Percentiles rank a stretch among this genome's conserved stretches.
phyloP scores from a whole-genome alignment of 2,797 vertebrate species.

The Serranus cabrilla region DNA sequence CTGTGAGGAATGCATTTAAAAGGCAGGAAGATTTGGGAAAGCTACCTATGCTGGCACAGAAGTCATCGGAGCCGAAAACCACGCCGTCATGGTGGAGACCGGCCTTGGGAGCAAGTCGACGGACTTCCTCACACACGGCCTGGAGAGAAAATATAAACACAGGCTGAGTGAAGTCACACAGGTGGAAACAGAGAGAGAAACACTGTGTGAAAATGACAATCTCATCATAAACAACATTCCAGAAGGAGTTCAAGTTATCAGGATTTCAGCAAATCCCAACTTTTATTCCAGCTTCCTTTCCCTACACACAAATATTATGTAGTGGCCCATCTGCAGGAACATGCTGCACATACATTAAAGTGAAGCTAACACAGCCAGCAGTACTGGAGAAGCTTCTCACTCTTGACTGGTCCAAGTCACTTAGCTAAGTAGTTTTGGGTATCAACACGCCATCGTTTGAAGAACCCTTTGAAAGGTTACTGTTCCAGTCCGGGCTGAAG shows the following conservation, averaged over 20 bases:
- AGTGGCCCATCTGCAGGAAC: not conserved
- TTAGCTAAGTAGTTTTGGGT: not conserved
- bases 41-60: slow-evolving; percentile 98
- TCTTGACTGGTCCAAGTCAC: not conserved
- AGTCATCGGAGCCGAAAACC: slow-evolving; percentile 98
- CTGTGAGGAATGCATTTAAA: not conserved
- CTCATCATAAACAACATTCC: slow-evolving; percentile 23
- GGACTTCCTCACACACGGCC: slow-evolving; percentile 94
- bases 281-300: not conserved
- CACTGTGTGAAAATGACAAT: too few species aligned
- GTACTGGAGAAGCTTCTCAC: not conserved
- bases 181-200: slow-evolving; percentile 5
- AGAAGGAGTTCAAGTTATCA: slow-evolving; percentile 5
- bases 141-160: slow-evolving; percentile 68
- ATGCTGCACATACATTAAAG: slow-evolving; percentile 15
- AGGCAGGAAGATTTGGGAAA: not conserved
- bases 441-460: not conserved
- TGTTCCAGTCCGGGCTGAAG: not conserved
- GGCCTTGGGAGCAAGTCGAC: slow-evolving; percentile 81
- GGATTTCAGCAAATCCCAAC: slow-evolving; percentile 8
- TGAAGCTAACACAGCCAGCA: not conserved
- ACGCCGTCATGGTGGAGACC: slow-evolving; percentile 94
- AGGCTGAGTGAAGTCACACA: slow-evolving; percentile 19
- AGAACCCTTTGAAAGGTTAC: not conserved
- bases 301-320: not conserved